These are phyloP conservation scores for Sinocyclocheilus anophthalmus DNA, from an alignment of 2,113 vertebrate species.

Conservation along the genomic window DNA sequence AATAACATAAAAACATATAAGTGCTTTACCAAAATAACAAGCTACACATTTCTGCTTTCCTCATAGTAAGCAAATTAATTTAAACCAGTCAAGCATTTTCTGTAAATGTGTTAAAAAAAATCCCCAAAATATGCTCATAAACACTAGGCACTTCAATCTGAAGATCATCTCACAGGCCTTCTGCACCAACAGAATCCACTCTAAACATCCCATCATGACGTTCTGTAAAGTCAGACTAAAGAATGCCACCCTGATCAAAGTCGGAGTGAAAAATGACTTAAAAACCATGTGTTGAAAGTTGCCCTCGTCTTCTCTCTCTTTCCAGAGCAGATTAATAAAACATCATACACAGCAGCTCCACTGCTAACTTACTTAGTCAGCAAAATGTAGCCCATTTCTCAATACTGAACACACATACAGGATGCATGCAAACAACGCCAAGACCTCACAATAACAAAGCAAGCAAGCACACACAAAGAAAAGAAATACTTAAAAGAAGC, in stretches of 20 bases:
- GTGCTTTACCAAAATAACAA: neutral
- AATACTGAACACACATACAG: constrained; percentile 6
- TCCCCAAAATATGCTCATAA: neutral
- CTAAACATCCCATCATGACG: neutral
- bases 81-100: neutral
- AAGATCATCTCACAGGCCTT: constrained; percentile 8
- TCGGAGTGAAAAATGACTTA: neutral
- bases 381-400: constrained; percentile 42
- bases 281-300: neutral
- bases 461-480: neutral
- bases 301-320: neutral
- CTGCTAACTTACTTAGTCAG: constrained; percentile 45
- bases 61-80: neutral
- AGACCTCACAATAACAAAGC: constrained; percentile 7
- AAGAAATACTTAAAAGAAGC: neutral
- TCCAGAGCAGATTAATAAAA: constrained; percentile 53
- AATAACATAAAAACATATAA: neutral
- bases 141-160: neutral
- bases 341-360: constrained; percentile 38
- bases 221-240: neutral
- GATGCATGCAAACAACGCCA: neutral
- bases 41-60: neutral
- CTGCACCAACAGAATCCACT: neutral
- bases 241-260: neutral
- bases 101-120: neutral